These are phyloP conservation scores for Arenaria interpres DNA, from an alignment of 2,113 vertebrate genomes.

Conservation along the genomic window DNA sequence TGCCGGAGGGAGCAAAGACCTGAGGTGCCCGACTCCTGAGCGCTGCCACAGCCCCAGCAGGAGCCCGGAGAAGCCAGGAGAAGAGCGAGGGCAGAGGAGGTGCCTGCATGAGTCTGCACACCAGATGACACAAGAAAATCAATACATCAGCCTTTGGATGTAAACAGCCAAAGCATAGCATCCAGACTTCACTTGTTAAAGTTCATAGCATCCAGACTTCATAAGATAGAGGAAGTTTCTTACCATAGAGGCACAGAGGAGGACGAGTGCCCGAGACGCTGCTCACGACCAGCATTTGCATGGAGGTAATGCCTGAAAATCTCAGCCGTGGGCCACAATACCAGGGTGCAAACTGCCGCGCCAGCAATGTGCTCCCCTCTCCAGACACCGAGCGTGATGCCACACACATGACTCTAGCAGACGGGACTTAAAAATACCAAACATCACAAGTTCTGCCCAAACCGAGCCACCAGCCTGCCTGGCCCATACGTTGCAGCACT, in stretches of 20 bases:
- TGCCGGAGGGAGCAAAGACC: neutral
- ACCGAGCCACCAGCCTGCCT: neutral
- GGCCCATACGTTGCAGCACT: rapidly evolving
- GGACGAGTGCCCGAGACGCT: neutral
- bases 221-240: neutral
- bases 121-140: neutral
- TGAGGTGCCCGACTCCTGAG: neutral
- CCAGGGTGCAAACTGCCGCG: rapidly evolving
- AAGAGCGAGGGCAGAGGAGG: neutral
- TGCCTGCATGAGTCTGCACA: neutral
- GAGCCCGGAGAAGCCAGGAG: neutral
- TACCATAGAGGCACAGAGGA: neutral
- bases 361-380: neutral
- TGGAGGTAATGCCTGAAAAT: neutral
- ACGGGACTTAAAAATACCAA: neutral
- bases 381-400: neutral
- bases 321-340: rapidly evolving
- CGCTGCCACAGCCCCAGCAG: neutral
- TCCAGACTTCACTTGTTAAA: too few species aligned
- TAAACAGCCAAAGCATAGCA: neutral
- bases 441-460: conserved; percentile 6
- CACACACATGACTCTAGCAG: neutral
- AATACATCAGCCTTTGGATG: neutral
- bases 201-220: neutral
- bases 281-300: neutral